phyloP scores from a whole-genome alignment of 1,140 invertebrate species.

The Drosophila insularis region DNA sequence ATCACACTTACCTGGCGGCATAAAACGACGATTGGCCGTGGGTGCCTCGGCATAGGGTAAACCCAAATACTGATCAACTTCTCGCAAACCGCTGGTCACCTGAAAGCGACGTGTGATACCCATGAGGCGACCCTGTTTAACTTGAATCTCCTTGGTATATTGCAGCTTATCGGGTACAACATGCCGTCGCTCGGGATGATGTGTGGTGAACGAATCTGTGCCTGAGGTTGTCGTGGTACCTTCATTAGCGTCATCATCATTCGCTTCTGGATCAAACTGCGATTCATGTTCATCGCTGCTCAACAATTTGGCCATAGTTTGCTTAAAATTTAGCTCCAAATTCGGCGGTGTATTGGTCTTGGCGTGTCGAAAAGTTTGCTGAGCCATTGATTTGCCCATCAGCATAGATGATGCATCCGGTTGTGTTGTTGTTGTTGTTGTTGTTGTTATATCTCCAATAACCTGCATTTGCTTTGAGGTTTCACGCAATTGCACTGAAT shows the following conservation, averaged over 20 bases:
- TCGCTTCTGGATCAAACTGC: neutral
- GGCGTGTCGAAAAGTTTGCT: constrained; percentile 40
- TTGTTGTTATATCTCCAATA: constrained; percentile 62
- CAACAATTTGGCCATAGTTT: constrained; percentile 49
- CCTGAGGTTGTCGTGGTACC: constrained; percentile 31
- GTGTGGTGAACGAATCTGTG: constrained; percentile 52
- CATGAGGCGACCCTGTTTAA: constrained; percentile 85
- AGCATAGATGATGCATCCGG: constrained; percentile 34
- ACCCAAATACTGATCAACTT: constrained; percentile 87
- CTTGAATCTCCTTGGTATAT: constrained; percentile 83
- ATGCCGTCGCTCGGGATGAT: constrained; percentile 72
- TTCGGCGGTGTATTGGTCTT: constrained; percentile 29
- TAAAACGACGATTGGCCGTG: constrained; percentile 90
- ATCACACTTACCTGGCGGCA: constrained; percentile 88
- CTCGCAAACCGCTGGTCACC: constrained; percentile 83
- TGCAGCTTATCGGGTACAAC: constrained; percentile 76
- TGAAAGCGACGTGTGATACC: constrained; percentile 85
- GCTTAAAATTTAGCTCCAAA: constrained; percentile 58
- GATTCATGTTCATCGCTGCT: constrained; percentile 33
- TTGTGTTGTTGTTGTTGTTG: constrained; percentile 45
- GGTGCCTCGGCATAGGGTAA: constrained; percentile 97
- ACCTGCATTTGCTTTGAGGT: constrained; percentile 55
- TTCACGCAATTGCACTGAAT: constrained; percentile 59
- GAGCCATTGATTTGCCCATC: constrained; percentile 47
- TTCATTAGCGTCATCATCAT: constrained; percentile 21